Percentiles rank a stretch among this genome's conserved stretches.
These are phyloP conservation scores for Amiota mariae DNA, from an alignment of 2,888 invertebrate genomes.

Conservation along the genomic window DNA sequence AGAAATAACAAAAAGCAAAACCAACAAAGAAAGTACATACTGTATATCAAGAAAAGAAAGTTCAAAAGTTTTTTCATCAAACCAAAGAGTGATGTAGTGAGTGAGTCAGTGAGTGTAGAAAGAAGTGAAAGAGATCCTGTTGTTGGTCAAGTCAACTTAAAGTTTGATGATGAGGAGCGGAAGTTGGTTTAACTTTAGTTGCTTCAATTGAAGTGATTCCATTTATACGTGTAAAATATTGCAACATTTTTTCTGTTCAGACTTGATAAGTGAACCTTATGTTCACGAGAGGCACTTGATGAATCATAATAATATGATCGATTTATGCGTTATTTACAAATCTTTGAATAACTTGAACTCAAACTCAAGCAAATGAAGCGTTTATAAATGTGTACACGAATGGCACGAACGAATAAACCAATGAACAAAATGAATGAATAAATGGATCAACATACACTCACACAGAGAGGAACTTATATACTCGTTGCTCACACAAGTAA, in stretches of 20 bases:
- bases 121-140: neutral
- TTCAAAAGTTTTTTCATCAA: slow-evolving; percentile 61
- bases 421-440: slow-evolving; percentile 59
- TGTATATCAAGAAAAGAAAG: slow-evolving; percentile 43
- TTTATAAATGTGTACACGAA: slow-evolving; percentile 47
- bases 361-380: slow-evolving; percentile 7
- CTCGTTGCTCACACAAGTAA: slow-evolving; percentile 13
- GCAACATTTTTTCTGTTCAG: neutral
- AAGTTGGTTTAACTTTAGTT: slow-evolving; percentile 32
- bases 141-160: slow-evolving; percentile 57
- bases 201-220: neutral
- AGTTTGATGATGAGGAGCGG: slow-evolving; percentile 51
- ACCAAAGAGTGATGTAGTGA: neutral
- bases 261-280: neutral
- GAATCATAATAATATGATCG: neutral
- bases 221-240: too few species aligned
- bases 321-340: slow-evolving; percentile 12
- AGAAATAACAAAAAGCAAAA: slow-evolving; percentile 37
- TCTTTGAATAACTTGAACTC: too few species aligned
- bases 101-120: neutral
- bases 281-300: neutral
- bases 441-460: neutral
- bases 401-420: slow-evolving; percentile 22
- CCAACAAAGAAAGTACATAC: slow-evolving; percentile 38
- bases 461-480: neutral